These are phyloP conservation scores for Phenganax subtilis DNA, from an alignment of 92 coral and sea anemone genomes.

Conservation along the genomic window DNA sequence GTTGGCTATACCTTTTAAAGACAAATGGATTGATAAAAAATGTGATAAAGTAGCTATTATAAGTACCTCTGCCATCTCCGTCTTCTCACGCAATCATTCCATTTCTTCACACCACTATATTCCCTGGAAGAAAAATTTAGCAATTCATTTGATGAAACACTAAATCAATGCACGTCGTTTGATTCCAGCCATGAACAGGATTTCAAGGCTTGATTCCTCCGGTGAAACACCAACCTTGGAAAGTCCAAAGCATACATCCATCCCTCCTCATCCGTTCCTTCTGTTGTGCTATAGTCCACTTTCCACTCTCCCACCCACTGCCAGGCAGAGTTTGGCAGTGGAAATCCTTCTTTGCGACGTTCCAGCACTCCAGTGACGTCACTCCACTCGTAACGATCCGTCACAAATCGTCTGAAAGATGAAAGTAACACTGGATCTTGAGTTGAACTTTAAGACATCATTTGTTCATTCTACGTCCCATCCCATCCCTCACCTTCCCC, in stretches of 20 bases:
- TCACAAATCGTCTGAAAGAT: conserved; percentile 70
- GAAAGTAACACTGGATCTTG: neutral
- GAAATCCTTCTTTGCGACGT: conserved; percentile 69
- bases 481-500: conserved; percentile 65
- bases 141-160: neutral
- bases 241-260: conserved; percentile 99
- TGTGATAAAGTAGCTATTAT: too few species aligned
- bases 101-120: conserved; percentile 67
- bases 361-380: conserved; percentile 93
- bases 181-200: neutral
- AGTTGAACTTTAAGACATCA: neutral
- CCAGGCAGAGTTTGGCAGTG: conserved; percentile 90
- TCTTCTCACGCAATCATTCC: conserved; percentile 89
- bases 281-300: conserved; percentile 61
- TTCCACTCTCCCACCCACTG: conserved; percentile 93
- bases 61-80: conserved; percentile 81
- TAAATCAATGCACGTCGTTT: neutral
- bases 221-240: conserved; percentile 59
- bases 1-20: too few species aligned
- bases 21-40: too few species aligned
- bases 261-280: conserved; percentile 82
- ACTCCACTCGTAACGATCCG: conserved; percentile 93
- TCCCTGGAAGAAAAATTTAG: conserved; percentile 44
- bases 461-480: neutral
- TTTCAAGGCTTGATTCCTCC: neutral